Percentiles rank a stretch among this genome's conserved stretches.
Conservation (phyloP, 2,797 vertebrate species). For the Megalops cyprinoides region DNA sequence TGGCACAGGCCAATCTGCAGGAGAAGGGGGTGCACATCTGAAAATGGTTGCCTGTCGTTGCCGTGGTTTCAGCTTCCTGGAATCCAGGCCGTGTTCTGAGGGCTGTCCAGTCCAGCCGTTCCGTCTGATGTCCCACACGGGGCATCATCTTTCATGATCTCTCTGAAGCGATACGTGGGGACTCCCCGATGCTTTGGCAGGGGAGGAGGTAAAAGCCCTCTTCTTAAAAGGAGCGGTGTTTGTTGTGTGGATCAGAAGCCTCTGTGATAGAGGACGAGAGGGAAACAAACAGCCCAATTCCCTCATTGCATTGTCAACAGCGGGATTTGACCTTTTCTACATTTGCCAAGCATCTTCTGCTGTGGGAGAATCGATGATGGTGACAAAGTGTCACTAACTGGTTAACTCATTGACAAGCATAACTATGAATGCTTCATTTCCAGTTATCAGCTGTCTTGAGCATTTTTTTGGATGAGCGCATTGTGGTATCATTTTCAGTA, state of each 20-base stretch:
- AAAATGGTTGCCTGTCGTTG: not conserved
- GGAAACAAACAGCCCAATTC: slow-evolving; percentile 46
- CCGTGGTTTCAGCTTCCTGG: not conserved
- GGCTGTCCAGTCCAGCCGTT: not conserved
- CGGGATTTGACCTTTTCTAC: slow-evolving; percentile 51
- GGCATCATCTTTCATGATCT: slow-evolving; percentile 34
- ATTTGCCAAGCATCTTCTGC: slow-evolving; percentile 45
- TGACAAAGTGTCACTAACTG: too few relatives aligned
- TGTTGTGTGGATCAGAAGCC: slow-evolving; percentile 48
- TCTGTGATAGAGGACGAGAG: slow-evolving; percentile 42
- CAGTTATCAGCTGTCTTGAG: too few relatives aligned
- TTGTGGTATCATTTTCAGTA: too few relatives aligned
- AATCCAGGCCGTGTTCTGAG: too few relatives aligned
- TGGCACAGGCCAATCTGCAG: too few relatives aligned
- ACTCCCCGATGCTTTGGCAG: slow-evolving; percentile 24
- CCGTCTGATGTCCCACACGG: slow-evolving; percentile 33
- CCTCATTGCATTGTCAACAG: slow-evolving; percentile 50
- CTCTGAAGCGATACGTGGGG: slow-evolving; percentile 24
- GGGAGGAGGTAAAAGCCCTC: slow-evolving; percentile 29
- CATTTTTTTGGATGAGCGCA: too few relatives aligned
- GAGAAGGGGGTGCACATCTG: too few relatives aligned
- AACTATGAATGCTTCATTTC: too few relatives aligned
- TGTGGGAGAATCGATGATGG: too few relatives aligned
- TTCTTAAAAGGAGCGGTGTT: slow-evolving; percentile 31
- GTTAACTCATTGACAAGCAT: too few relatives aligned